Percentiles rank a stretch among this genome's conserved stretches.
Conservation (phyloP, 2,888 invertebrate genomes). For the Meandrusa payeni region DNA sequence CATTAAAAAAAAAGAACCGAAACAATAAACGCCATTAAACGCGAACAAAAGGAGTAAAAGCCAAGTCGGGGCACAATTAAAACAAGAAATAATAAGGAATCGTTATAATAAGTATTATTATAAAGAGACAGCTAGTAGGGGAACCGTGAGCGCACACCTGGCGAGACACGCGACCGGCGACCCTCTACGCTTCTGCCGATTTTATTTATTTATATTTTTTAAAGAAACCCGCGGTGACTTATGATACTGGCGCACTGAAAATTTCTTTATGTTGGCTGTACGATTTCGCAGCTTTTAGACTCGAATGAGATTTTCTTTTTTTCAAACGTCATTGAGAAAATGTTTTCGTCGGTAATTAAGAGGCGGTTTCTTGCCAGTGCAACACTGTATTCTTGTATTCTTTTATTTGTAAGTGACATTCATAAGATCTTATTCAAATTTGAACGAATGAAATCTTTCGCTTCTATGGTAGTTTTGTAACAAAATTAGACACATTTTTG, state of each 20-base stretch:
- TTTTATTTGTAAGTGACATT: no score
- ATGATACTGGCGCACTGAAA: slow-evolving; percentile 13
- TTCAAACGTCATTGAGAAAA: slow-evolving; percentile 6
- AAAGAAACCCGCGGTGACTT: slow-evolving; percentile 17
- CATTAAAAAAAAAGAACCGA: slow-evolving; percentile 61
- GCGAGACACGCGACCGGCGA: slow-evolving; percentile 52
- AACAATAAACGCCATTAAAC: slow-evolving; percentile 78
- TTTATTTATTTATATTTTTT: slow-evolving; percentile 29
- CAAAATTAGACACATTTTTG: background rate
- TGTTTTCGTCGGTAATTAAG: slow-evolving; percentile 13
- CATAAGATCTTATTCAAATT: slow-evolving; percentile 4
- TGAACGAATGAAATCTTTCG: background rate
- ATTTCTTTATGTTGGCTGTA: slow-evolving; percentile 19
- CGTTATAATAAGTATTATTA: slow-evolving; percentile 77
- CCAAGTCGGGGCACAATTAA: slow-evolving; percentile 78
- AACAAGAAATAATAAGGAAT: slow-evolving; percentile 80
- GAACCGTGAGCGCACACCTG: slow-evolving; percentile 58
- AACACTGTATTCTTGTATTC: no score
- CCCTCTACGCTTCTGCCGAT: slow-evolving; percentile 43
- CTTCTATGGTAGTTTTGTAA: background rate
- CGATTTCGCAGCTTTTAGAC: slow-evolving; percentile 20
- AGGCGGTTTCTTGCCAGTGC: slow-evolving; percentile 2
- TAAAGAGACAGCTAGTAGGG: slow-evolving; percentile 57
- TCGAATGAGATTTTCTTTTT: slow-evolving; percentile 11
- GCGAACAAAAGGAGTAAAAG: slow-evolving; percentile 77